Evolutionary conservation across 53 echinoderm and acorn worm genomes (phyloP).

Genomic region (Holothuria leucospilota): DNA sequence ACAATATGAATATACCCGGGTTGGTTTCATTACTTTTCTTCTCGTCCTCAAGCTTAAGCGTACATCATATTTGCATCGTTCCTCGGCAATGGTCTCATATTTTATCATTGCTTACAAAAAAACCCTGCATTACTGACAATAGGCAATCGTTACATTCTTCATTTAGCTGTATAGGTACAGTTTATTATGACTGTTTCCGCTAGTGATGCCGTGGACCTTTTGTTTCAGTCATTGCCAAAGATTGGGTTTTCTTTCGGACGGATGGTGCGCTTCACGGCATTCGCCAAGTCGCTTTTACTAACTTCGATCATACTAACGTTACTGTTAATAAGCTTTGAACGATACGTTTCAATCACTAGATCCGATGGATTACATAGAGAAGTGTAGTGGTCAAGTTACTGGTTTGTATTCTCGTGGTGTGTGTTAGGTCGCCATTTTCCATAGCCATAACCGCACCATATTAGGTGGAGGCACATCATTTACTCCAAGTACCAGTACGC

Average conservation of each 20-base stretch:
- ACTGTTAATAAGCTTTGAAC: conserved; percentile 78
- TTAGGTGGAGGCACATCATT: conserved; percentile 73
- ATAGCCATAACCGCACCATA: conserved; percentile 81
- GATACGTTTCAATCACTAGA: conserved; percentile 78
- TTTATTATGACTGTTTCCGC: conserved; percentile 76
- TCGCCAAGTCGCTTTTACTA: conserved; percentile 75
- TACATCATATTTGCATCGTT: conserved; percentile 70
- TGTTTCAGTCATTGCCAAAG: conserved; percentile 68
- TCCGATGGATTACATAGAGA: conserved; percentile 76
- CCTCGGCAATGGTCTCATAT: conserved; percentile 79
- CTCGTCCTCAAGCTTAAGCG: conserved; percentile 54
- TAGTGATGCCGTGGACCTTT: conserved; percentile 80
- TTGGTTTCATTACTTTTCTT: conserved; percentile 22
- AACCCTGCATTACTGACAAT: conserved; percentile 75
- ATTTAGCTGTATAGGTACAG: conserved; percentile 79
- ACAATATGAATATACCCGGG: background rate
- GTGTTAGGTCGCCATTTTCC: conserved; percentile 61
- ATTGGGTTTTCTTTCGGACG: conserved; percentile 65
- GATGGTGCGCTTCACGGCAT: conserved; percentile 73
- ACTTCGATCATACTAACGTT: conserved; percentile 77
- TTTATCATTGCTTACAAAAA: conserved; percentile 79
- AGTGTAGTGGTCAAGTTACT: conserved; percentile 66
- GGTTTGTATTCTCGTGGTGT: conserved; percentile 61
- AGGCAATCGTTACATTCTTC: conserved; percentile 80
- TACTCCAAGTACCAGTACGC: conserved; percentile 71